Conservation (phyloP, 2,797 vertebrate species). For the Lates japonicus region DNA sequence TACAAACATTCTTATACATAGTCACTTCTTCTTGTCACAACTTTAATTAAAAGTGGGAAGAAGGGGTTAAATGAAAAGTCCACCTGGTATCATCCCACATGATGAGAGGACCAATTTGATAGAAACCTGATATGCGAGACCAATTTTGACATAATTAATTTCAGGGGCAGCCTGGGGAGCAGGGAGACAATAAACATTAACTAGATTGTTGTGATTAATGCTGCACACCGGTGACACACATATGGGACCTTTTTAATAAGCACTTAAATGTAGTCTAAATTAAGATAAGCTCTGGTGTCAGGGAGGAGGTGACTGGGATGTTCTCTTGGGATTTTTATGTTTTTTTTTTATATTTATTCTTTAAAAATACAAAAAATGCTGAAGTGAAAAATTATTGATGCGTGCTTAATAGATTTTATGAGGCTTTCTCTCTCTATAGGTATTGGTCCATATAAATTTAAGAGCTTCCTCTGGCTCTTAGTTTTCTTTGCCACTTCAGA, state of each 20-base stretch:
- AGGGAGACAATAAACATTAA: constrained; percentile 18
- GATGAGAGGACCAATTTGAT: not conserved
- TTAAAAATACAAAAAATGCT: not conserved
- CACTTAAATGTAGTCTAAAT: not conserved
- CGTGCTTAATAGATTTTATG: not conserved
- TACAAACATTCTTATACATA: not conserved
- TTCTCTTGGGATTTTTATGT: not conserved
- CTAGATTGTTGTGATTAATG: constrained; percentile 36
- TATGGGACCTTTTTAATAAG: constrained; percentile 3
- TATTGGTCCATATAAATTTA: not conserved
- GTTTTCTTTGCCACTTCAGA: constrained; percentile 8
- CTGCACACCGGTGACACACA: not conserved
- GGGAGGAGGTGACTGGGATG: not conserved
- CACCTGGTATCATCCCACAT: not conserved
- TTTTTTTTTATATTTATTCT: not conserved
- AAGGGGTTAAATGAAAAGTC: not conserved
- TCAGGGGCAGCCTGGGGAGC: not conserved
- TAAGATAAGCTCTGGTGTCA: not conserved
- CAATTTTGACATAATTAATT: constrained; percentile 20
- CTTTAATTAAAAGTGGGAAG: no score
- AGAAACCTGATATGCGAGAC: constrained; percentile 5
- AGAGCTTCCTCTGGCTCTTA: not conserved
- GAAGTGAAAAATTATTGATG: not conserved
- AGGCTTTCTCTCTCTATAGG: not conserved
- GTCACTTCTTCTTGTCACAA: not conserved